phyloP scores from a whole-genome alignment of 2,888 invertebrate species.

The Cataglyphis albicans region DNA sequence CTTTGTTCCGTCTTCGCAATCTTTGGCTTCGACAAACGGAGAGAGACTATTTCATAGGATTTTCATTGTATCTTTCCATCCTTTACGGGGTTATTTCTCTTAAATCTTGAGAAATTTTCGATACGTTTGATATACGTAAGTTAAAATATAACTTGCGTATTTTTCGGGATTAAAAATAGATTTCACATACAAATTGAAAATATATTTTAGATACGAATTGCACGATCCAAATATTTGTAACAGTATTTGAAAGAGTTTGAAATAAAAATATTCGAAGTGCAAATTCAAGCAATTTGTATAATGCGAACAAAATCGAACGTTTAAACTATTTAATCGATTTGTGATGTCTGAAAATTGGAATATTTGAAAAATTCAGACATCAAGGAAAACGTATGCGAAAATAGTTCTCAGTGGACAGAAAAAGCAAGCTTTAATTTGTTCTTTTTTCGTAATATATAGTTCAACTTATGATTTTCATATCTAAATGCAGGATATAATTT shows the following conservation, averaged over 20 bases:
- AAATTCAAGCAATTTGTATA: neutral
- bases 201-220: neutral
- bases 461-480: neutral
- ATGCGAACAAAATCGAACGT: neutral
- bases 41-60: constrained; percentile 8
- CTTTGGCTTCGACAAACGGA: constrained; percentile 14
- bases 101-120: neutral
- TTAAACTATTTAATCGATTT: neutral
- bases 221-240: neutral
- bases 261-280: neutral
- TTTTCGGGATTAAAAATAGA: neutral
- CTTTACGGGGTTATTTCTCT: neutral
- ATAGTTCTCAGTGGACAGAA: neutral
- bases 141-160: neutral
- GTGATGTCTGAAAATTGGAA: neutral
- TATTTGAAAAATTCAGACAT: neutral
- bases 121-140: neutral
- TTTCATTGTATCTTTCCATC: constrained; percentile 12
- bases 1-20: constrained; percentile 59
- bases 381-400: constrained; percentile 3
- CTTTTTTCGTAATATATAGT: neutral
- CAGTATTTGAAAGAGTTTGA: neutral
- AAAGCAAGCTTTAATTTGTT: neutral
- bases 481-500: neutral
- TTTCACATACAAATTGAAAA: neutral